Base-by-base conservation (phyloP, 1,140 invertebrate genomes). In the Zaprionus nigranus region DNA sequence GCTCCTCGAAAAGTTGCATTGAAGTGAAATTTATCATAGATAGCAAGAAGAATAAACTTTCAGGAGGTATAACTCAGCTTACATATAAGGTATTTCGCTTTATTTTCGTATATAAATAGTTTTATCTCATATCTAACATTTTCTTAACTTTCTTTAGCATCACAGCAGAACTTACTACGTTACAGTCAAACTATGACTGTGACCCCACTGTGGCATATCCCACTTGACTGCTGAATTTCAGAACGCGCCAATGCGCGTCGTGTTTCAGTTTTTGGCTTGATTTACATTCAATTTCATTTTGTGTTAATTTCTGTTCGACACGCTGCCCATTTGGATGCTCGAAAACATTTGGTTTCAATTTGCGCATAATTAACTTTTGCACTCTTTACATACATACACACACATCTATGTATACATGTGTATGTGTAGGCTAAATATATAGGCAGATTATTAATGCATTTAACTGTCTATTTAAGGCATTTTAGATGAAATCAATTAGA, bases 291-390 rank as follows among this genome's bases (percentile, higher is more conserved):
- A 15, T 72, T 73, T 57, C 62, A 73, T 62, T 46, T 73, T 67
- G 69, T 63, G 70, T 58, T 73, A 24, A 73, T 66, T 77, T 75
- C 30, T 49, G 49, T 77, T 62, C 58, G 62, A 73, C 70, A 58
- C 73, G 36, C 46, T 59, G 70, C 17, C 70, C 69, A 73, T 77
- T 67, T 73, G 30, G 38, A 43, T 78, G 75, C 75, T 74, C 53
- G 71, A 78, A 78, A 75, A 78, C 75, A 78, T 78, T 78, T 78
- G 75, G 71, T 78, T 78, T 78, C 71, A 63, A 65, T 69, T 78
- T 78, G 71, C 65, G 71, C 71, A 65, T 78, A 78, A 78, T 78
- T 78, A 78, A 78, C 71, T 78, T 78, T 75, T 40, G 58, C 53
- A 51, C 40, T 57, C 26, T 7, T 43, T 24, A 12, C 20, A 49